Conservation (phyloP, 1,140 invertebrate species). For the Euwallacea fornicatus region DNA sequence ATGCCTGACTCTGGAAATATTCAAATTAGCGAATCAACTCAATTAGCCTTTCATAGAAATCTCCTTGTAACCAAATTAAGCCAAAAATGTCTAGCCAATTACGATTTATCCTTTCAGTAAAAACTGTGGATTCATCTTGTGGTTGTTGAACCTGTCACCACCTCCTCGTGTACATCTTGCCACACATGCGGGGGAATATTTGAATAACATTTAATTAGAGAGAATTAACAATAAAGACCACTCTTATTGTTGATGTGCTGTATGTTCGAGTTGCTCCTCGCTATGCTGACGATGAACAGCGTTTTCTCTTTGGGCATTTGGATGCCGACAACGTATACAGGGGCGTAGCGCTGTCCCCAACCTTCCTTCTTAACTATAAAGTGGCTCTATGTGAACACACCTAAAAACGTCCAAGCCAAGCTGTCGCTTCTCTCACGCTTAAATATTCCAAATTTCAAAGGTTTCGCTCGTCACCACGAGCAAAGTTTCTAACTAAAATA, state of each 20-base stretch:
- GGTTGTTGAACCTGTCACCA: slow-evolving; percentile 23
- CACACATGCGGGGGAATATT: slow-evolving; percentile 35
- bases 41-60: not conserved
- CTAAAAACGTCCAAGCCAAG: too few species aligned
- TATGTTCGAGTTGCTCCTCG: slow-evolving; percentile 10
- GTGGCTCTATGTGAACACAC: too few species aligned
- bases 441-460: too few species aligned
- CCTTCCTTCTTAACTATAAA: too few species aligned
- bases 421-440: too few species aligned
- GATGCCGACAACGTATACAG: slow-evolving; percentile 20
- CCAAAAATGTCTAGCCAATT: not conserved
- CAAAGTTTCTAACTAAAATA: not conserved
- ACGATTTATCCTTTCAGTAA: not conserved
- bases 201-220: slow-evolving; percentile 39
- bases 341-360: slow-evolving; percentile 7
- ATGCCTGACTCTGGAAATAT: too few species aligned
- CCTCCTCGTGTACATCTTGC: slow-evolving; percentile 21
- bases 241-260: slow-evolving; percentile 31
- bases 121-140: slow-evolving; percentile 8
- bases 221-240: slow-evolving; percentile 36
- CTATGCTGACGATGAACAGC: slow-evolving; percentile 33
- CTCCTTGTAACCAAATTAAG: not conserved
- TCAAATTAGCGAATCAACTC: too few species aligned
- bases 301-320: slow-evolving; percentile 14
- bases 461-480: not conserved